Evolutionary conservation across 2,888 invertebrate species (phyloP), one percentile per base, ranked within the genome.

Genomic region (Oscheius sp.): DNA sequence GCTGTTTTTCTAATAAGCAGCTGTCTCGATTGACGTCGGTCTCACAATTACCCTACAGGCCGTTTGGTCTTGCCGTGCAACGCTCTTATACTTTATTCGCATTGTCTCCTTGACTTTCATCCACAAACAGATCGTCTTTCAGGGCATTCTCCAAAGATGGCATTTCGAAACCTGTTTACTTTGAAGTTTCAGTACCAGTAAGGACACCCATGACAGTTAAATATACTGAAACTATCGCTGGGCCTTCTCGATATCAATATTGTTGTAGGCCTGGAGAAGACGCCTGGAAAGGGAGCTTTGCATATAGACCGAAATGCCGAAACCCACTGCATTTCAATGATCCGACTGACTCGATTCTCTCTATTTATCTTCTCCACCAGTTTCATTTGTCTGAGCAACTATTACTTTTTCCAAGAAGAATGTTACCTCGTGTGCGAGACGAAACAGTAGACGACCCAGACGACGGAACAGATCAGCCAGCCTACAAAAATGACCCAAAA

Each of bases 291-390:
- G 13, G 21, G 33, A 29, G 33, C 21, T 13, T 1, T 48, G 21
- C n/a, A 42, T 5, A 33, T 13, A 13, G 35, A 35, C 29, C 9
- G 21, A 60, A 48, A n/a, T 21, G 21, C 21, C 21, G 13, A 1
- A 60, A 59, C 71, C 59, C 29, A 72, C 71, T 72, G 71, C 47
- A 72, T 42, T 48, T 72, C 71, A 50, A 72, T 59, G 13, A 72
- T 51, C n/a, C 71, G 60, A 29, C 60, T 51, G 35, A 72, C 71
- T 59, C 62, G 32, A 60, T 72, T 60, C 11, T 72, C 60, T 11
- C 51, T 32, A 9, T 51, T 59, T 48, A 50, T 48, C 35, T 72
- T 58, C 29, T 72, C 60, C 33, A 60, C 37, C 33, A 32, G 42
- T 37, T 72, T 58, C 50, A 72, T 35, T 42, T 72, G 59, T 51